These are phyloP conservation scores for Papilio glaucus DNA, from an alignment of 1,140 invertebrate species.

Conservation along the genomic window DNA sequence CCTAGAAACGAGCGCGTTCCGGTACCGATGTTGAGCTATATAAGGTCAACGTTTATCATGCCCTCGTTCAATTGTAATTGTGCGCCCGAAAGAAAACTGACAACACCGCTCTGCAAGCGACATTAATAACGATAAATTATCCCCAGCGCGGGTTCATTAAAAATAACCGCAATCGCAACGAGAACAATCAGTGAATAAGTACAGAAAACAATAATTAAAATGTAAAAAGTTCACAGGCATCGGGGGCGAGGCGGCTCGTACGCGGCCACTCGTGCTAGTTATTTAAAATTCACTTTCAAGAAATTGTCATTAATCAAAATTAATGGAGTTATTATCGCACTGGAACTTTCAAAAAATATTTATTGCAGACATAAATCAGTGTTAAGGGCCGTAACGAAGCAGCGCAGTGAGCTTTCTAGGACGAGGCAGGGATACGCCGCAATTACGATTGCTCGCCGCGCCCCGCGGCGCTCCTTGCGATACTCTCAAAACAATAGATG, in stretches of 20 bases:
- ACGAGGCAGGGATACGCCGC: constrained; percentile 55
- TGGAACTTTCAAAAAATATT: constrained; percentile 82
- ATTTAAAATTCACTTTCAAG: constrained; percentile 79
- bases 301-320: constrained; percentile 83
- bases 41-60: constrained; percentile 33
- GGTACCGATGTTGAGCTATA: constrained; percentile 52
- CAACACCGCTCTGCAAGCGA: constrained; percentile 19
- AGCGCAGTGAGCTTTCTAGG: constrained; percentile 73
- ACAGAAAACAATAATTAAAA: constrained; percentile 69
- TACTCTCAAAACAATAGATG: constrained; percentile 26
- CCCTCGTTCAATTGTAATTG: constrained; percentile 32
- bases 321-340: constrained; percentile 83
- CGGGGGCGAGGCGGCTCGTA: constrained; percentile 59
- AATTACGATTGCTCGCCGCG: constrained; percentile 46
- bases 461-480: constrained; percentile 31
- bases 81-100: constrained; percentile 28
- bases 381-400: constrained; percentile 78
- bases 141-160: constrained; percentile 38
- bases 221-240: constrained; percentile 60
- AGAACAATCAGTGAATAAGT: constrained; percentile 68
- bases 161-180: constrained; percentile 55
- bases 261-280: constrained; percentile 47
- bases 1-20: constrained; percentile 56
- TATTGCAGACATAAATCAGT: constrained; percentile 79
- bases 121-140: constrained; percentile 37